Percentiles rank a stretch among this genome's conserved stretches.
These are phyloP conservation scores for Chaetogeoica ovagalla DNA, from an alignment of 2,888 invertebrate genomes.

Conservation along the genomic window DNA sequence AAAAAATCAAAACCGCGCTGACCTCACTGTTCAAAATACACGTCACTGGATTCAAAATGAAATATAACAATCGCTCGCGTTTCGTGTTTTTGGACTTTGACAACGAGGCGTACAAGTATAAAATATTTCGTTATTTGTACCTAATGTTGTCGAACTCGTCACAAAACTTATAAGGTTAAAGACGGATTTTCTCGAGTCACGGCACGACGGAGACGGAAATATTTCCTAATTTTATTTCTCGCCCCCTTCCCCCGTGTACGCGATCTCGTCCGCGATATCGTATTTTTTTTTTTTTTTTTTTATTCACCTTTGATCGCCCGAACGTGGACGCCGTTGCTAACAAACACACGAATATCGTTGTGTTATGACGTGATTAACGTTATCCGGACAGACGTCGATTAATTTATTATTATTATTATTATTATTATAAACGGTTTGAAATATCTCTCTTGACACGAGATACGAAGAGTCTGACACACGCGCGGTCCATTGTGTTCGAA, in stretches of 20 bases:
- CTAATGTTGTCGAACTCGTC: too few species aligned
- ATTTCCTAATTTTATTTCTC: not conserved
- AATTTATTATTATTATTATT: not conserved
- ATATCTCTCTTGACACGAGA: slow-evolving; percentile 1
- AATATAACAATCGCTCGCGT: not conserved
- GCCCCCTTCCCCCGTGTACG: too few species aligned
- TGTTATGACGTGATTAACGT: not conserved
- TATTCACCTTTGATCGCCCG: slow-evolving; percentile 12
- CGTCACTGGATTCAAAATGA: too few species aligned
- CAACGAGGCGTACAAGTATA: not conserved
- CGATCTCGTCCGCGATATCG: not conserved
- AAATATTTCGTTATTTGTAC: too few species aligned
- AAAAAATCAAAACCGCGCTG: not conserved
- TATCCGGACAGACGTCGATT: slow-evolving; percentile 12
- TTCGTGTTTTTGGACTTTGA: not conserved
- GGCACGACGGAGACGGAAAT: too few species aligned
- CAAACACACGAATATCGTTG: slow-evolving; percentile 16
- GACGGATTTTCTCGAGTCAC: too few species aligned
- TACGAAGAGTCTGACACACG: not conserved
- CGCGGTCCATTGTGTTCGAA: slow-evolving; percentile 25
- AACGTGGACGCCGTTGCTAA: not conserved
- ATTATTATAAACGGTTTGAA: not conserved
- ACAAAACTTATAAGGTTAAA: too few species aligned
- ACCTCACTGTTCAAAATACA: too few species aligned
- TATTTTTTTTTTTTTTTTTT: not conserved